phyloP scores from a whole-genome alignment of 1,140 invertebrate genomes.

The fruit fly (Drosophila melanogaster) region DNA sequence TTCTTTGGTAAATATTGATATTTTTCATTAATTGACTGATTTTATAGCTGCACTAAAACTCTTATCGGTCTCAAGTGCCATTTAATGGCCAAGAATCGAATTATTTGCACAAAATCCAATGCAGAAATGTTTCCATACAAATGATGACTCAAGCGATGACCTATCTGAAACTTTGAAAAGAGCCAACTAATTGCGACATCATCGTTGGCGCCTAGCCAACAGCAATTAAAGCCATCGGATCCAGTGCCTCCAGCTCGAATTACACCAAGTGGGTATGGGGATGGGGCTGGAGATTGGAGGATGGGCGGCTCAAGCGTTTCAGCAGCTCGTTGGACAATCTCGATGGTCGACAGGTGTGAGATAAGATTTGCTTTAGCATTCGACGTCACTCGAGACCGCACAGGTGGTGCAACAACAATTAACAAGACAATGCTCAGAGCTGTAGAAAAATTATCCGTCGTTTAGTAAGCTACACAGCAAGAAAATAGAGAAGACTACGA shows the following conservation, averaged over 20 bases:
- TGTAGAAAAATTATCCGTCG: slow-evolving; percentile 4
- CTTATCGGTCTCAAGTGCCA: slow-evolving; percentile 1
- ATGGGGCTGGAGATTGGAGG: slow-evolving; percentile 4
- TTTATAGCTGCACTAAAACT: not conserved
- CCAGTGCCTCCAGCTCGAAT: slow-evolving; percentile 10
- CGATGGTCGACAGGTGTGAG: slow-evolving; percentile 26
- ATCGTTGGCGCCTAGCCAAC: slow-evolving; percentile 17
- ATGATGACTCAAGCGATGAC: slow-evolving; percentile 18
- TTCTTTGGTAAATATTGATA: slow-evolving; percentile 6
- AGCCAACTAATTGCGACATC: slow-evolving; percentile 16
- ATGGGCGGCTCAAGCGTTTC: slow-evolving; percentile 46
- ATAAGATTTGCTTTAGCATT: slow-evolving; percentile 33
- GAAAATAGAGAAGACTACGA: not conserved
- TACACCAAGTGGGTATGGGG: slow-evolving; percentile 8
- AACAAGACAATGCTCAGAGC: slow-evolving; percentile 8
- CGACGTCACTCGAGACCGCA: slow-evolving; percentile 58
- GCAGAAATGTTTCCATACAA: slow-evolving; percentile 2
- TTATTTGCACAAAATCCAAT: not conserved
- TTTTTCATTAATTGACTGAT: not conserved
- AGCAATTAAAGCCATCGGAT: slow-evolving; percentile 45
- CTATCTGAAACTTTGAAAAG: slow-evolving; percentile 1
- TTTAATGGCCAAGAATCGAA: not conserved
- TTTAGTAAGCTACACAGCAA: slow-evolving; percentile 17
- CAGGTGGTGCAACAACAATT: slow-evolving; percentile 50
- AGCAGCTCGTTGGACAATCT: slow-evolving; percentile 43